Evolutionary conservation across 2,888 invertebrate genomes (phyloP).

Genomic region (Coronaproctus castanopsis): DNA sequence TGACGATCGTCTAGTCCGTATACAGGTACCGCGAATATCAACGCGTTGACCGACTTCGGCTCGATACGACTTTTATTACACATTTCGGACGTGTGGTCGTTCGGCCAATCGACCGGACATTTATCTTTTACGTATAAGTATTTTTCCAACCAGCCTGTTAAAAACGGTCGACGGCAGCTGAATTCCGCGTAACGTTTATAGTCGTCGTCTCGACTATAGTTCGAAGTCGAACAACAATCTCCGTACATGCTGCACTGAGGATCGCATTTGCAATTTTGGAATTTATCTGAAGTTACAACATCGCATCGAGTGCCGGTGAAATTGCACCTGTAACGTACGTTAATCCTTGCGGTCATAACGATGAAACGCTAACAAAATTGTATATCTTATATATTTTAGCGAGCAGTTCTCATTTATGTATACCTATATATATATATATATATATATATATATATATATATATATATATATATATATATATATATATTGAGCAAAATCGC

Average conservation of each 20-base stretch:
- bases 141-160: too few species aligned
- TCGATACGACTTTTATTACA: neutral
- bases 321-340: too few species aligned
- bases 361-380: too few species aligned
- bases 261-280: neutral
- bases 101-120: neutral
- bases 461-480: too few species aligned
- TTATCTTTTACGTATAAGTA: neutral
- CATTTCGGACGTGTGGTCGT: neutral
- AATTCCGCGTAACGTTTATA: neutral
- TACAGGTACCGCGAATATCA: neutral
- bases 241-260: neutral
- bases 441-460: too few species aligned
- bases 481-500: too few species aligned
- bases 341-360: too few species aligned
- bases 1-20: neutral
- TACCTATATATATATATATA: too few species aligned
- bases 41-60: neutral
- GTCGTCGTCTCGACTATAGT: neutral
- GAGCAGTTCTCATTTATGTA: too few species aligned
- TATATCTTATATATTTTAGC: too few species aligned
- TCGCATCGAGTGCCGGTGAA: too few species aligned
- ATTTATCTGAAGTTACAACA: too few species aligned
- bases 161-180: neutral
- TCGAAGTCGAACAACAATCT: neutral